Base-by-base conservation (phyloP, 2,888 invertebrate genomes). In the Subacronicta megacephala region DNA sequence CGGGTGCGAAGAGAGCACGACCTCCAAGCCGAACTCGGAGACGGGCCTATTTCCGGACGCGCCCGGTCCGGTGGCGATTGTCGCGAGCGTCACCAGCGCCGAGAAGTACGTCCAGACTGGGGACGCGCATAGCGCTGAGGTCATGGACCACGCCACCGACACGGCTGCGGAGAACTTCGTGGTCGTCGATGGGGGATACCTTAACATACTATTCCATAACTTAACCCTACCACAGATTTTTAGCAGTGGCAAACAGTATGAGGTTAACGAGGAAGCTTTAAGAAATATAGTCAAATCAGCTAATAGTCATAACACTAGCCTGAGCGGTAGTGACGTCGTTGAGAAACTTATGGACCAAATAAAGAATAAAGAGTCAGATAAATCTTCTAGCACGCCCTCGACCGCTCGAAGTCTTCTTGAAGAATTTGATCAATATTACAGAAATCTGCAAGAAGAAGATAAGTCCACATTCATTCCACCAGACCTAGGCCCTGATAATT, bases 321-420 rank as follows among this genome's bases (percentile, higher is more conserved):
- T 80, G 6, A 83, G 75, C 44, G 84, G 84, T 33, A 78, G 74
- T 36, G 83, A 84, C 33, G 77, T 83, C 0, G 75, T 89, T 2
- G 87, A 88, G 18, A 87, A 83, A 36, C 81, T 92, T 35, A 85
- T 92, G 76, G 86, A 90, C 56, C 84, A 90, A 51, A 80, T 89
- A 15, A 88, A 87, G 52, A 86, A 78, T 60, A 75, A 81, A 37
- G 90, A 90, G n/a, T 62, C 70, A 2, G 90, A 90, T 5, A 74
- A 62, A 12, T 58, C 62, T 15, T 80, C 85, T 0, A 87, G 87
- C 38, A 79, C 89, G 0, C 89, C 90, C 0, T 94, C 94, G 0
- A 94, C 94, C 0, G 94, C 94, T 35, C 84, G 90, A 5, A 94
- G 94, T 69, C 82, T 94, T 0, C 88, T 94, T 0, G 93, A 93